phyloP scores from a whole-genome alignment of 2,888 invertebrate genomes.

The Xestobium rufovillosum region DNA sequence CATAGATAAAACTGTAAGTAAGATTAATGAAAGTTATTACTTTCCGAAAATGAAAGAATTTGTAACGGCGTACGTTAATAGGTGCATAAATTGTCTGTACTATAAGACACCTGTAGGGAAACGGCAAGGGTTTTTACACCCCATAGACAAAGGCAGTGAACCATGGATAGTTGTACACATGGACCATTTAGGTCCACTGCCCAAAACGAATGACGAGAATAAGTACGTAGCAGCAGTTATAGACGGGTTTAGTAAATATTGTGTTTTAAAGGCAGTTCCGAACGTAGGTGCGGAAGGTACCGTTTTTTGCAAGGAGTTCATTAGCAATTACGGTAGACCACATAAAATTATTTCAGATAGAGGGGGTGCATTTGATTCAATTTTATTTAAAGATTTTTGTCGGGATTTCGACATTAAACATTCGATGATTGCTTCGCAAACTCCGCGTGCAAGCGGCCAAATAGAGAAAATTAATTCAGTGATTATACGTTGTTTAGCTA shows the following conservation, averaged over 20 bases:
- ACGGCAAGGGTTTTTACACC: constrained; percentile 10
- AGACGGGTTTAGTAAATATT: too few species aligned
- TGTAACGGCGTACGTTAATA: constrained; percentile 17
- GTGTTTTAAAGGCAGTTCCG: too few species aligned
- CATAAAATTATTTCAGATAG: constrained; percentile 14
- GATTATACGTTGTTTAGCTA: constrained; percentile 6
- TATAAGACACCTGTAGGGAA: constrained; percentile 9
- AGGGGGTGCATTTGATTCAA: constrained; percentile 18
- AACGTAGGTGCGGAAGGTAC: too few species aligned
- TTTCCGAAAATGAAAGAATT: constrained; percentile 21
- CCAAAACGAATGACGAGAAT: too few species aligned
- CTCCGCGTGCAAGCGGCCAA: too few species aligned
- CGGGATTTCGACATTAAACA: constrained; percentile 4
- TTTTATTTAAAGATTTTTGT: constrained; percentile 14
- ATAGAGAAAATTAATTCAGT: too few species aligned
- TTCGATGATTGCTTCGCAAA: too few species aligned
- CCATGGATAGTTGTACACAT: too few species aligned
- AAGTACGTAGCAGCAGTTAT: too few species aligned
- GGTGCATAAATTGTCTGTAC: constrained; percentile 20
- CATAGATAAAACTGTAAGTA: constrained; percentile 18
- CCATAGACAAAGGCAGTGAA: constrained; percentile 11
- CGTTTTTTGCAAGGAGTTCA: too few species aligned
- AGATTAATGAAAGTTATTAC: constrained; percentile 19
- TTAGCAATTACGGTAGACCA: too few species aligned
- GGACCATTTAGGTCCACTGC: too few species aligned